A percentile compares a stretch with the other conserved stretches of the same genome.
Evolutionary conservation across 2,113 vertebrate species (phyloP).

Genomic region (Ochotona princeps): DNA sequence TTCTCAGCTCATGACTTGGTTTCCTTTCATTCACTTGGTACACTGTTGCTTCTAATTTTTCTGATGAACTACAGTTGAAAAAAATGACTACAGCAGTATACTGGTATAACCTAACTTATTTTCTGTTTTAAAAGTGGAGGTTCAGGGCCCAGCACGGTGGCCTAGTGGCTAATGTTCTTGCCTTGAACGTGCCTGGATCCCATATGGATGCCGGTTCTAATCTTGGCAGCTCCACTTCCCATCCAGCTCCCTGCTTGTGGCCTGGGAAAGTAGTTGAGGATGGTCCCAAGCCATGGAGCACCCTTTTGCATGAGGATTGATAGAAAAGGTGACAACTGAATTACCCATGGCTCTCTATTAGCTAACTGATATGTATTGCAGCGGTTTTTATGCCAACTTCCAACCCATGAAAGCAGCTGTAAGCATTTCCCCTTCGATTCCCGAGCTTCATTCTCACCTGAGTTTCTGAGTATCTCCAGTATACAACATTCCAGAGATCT

Average conservation of each 20-base stretch:
- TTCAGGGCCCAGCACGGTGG: too few species aligned
- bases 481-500: slow-evolving; percentile 85
- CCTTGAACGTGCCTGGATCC: too few species aligned
- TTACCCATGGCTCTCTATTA: slow-evolving; percentile 76
- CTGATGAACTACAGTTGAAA: not conserved
- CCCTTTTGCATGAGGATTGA: too few species aligned
- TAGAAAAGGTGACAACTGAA: slow-evolving; percentile 69
- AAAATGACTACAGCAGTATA: not conserved
- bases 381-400: slow-evolving; percentile 83
- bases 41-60: not conserved
- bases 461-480: slow-evolving; percentile 84
- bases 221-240: too few species aligned
- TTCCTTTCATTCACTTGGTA: not conserved
- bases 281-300: too few species aligned
- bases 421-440: not conserved
- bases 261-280: too few species aligned
- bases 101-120: not conserved
- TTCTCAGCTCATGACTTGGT: not conserved
- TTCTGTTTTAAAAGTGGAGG: not conserved
- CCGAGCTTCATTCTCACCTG: slow-evolving; percentile 71
- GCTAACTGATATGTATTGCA: slow-evolving; percentile 79
- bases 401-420: slow-evolving; percentile 59
- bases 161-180: too few species aligned
- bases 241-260: too few species aligned
- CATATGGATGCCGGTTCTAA: too few species aligned